Conservation (phyloP, 2,888 invertebrate species). For the Pollenia griseotomentosa region DNA sequence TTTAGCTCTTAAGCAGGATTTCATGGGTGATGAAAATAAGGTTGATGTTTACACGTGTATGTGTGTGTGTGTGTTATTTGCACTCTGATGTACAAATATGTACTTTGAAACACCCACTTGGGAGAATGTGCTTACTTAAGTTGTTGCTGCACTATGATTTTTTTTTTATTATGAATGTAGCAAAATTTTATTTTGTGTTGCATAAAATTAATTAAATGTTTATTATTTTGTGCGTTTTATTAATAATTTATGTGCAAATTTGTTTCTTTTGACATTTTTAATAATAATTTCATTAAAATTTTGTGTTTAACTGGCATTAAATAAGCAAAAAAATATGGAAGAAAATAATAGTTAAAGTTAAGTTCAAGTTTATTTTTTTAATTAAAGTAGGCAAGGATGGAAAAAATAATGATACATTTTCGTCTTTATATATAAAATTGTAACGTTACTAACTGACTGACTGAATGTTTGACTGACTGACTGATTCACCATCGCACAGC, state of each 20-base stretch:
- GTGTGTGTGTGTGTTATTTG: background rate
- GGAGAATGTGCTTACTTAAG: background rate
- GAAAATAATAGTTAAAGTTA: background rate
- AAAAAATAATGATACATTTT: too few species aligned
- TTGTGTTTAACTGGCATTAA: background rate
- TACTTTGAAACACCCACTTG: background rate
- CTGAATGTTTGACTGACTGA: too few species aligned
- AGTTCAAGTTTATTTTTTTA: background rate
- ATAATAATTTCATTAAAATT: constrained; percentile 12
- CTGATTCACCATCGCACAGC: too few species aligned
- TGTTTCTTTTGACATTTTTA: constrained; percentile 1
- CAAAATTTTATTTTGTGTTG: constrained; percentile 19
- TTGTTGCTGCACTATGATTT: background rate
- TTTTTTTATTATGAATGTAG: constrained; percentile 2
- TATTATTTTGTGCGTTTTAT: constrained; percentile 20
- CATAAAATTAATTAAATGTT: constrained; percentile 48
- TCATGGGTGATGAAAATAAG: background rate
- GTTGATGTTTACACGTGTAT: background rate
- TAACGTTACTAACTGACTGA: too few species aligned
- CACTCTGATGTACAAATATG: too few species aligned
- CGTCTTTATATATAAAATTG: too few species aligned
- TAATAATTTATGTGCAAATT: constrained; percentile 37
- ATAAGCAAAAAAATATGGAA: background rate
- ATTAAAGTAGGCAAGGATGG: too few species aligned
- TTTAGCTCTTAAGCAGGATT: background rate